Percentiles rank a stretch among this genome's conserved stretches.
These are phyloP conservation scores for Desmophyllum pertusum DNA, from an alignment of 92 coral and sea anemone species.

Conservation along the genomic window DNA sequence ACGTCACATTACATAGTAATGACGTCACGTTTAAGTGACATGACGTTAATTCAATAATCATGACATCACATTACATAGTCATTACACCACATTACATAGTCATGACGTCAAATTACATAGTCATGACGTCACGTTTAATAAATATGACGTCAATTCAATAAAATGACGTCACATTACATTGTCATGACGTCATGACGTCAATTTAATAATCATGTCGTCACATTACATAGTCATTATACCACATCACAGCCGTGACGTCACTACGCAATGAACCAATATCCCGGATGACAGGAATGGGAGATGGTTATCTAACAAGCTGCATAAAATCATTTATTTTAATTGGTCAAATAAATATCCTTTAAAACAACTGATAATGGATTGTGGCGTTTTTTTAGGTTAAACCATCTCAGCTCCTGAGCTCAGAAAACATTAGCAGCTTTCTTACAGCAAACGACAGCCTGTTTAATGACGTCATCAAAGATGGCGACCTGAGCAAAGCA, in stretches of 20 bases:
- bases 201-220: not conserved
- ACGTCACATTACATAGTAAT: not conserved
- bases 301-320: not conserved
- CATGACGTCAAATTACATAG: not conserved
- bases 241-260: not conserved
- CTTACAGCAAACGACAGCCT: constrained; percentile 23
- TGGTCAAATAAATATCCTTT: not conserved
- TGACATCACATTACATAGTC: not conserved
- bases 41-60: not conserved
- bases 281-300: not conserved
- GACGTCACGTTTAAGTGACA: too few relatives aligned
- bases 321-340: not conserved
- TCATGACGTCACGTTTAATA: too few relatives aligned
- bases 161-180: too few relatives aligned
- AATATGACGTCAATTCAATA: too few relatives aligned
- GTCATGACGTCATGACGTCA: not conserved
- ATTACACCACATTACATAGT: too few relatives aligned
- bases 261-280: too few relatives aligned
- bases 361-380: not conserved
- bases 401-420: constrained; percentile 11
- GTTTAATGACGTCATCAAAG: not conserved
- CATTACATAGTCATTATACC: too few relatives aligned
- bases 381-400: constrained; percentile 6
- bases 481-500: constrained; percentile 34
- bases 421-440: constrained; percentile 10